Conservation (phyloP, 1,140 invertebrate genomes). For the Ceratosolen solmsi region DNA sequence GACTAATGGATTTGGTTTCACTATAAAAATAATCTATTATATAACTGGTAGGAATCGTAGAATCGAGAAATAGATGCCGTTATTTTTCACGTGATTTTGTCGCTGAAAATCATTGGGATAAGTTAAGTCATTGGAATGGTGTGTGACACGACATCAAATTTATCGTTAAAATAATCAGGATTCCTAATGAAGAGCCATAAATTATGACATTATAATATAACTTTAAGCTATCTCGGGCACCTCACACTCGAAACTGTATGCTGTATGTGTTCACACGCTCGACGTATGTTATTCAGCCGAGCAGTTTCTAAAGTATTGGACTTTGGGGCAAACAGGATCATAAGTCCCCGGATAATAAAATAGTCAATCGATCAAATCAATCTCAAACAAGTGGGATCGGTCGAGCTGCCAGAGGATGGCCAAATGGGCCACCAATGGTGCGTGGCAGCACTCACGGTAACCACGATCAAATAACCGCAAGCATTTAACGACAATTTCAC, state of each 20-base stretch:
- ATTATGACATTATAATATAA: not conserved
- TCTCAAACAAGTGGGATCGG: conserved; percentile 9
- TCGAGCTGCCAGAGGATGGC: not conserved
- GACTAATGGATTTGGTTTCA: too few relatives aligned
- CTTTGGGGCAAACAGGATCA: not conserved
- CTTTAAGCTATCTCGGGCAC: not conserved
- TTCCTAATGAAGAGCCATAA: not conserved
- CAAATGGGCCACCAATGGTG: not conserved
- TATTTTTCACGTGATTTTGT: too few relatives aligned
- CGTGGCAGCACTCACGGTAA: conserved; percentile 22
- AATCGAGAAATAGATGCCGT: too few relatives aligned
- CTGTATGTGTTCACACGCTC: not conserved
- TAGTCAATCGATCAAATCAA: conserved; percentile 21
- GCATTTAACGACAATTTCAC: conserved; percentile 41
- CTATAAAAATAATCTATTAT: too few relatives aligned
- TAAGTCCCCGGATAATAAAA: not conserved
- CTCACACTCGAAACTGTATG: not conserved
- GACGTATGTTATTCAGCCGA: not conserved
- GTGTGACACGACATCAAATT: too few relatives aligned
- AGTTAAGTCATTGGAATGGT: too few relatives aligned
- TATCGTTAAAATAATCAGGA: not conserved
- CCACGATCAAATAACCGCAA: conserved; percentile 45
- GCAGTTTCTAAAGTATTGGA: not conserved
- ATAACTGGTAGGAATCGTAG: too few relatives aligned
- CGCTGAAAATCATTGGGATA: too few relatives aligned